A percentile compares a stretch with the other conserved stretches of the same genome.
Conservation (phyloP, 2,888 invertebrate genomes). For the Hirtodrosophila cameraria region DNA sequence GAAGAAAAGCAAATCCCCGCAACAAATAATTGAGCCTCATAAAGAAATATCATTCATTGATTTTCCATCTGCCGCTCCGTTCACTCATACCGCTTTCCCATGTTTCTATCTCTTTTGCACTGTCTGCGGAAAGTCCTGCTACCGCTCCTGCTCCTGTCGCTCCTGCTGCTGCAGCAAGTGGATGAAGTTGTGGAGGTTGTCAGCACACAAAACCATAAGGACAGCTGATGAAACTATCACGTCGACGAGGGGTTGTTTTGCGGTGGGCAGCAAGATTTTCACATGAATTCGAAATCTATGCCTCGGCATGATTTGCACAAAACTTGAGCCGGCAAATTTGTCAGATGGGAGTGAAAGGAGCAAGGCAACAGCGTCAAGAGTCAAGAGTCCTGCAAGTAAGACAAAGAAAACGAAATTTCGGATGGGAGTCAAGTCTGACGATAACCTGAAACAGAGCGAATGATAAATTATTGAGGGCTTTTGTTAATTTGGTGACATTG, state of each 20-base stretch:
- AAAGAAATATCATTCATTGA: conserved; percentile 81
- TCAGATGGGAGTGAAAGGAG: conserved; percentile 39
- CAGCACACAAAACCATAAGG: conserved; percentile 58
- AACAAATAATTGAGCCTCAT: conserved; percentile 81
- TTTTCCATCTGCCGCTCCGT: conserved; percentile 52
- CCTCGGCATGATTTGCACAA: conserved; percentile 82
- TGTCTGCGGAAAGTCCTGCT: not conserved
- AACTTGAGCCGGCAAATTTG: conserved; percentile 72
- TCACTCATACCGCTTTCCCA: conserved; percentile 3
- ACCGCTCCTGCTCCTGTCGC: conserved; percentile 2
- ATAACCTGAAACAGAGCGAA: conserved; percentile 63
- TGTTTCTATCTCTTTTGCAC: not conserved
- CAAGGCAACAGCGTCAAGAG: not conserved
- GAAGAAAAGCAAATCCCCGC: conserved; percentile 78
- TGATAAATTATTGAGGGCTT: conserved; percentile 82
- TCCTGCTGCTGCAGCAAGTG: conserved; percentile 51
- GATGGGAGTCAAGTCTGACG: conserved; percentile 43
- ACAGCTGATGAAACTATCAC: conserved; percentile 77
- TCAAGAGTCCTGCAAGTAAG: not conserved
- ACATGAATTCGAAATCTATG: conserved; percentile 79
- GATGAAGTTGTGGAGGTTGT: conserved; percentile 58
- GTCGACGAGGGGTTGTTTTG: conserved; percentile 54
- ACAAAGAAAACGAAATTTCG: conserved; percentile 11
- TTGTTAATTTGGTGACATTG: conserved; percentile 82
- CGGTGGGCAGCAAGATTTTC: conserved; percentile 64